These are phyloP conservation scores for Heliopora coerulea DNA, from an alignment of 92 coral and sea anemone species.

Conservation along the genomic window DNA sequence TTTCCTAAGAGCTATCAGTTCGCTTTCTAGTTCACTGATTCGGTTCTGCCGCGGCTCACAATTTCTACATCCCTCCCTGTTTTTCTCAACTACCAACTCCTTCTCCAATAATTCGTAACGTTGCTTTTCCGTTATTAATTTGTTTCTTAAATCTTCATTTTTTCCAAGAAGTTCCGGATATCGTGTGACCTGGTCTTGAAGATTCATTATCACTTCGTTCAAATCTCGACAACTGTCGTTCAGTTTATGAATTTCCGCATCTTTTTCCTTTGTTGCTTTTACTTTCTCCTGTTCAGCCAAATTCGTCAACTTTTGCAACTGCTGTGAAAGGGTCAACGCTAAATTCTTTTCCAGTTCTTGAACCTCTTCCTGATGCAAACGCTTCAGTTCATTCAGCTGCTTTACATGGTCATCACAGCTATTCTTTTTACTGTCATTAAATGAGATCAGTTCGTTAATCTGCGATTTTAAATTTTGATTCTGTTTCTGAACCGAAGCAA, in stretches of 20 bases:
- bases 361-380: slow-evolving; percentile 47
- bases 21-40: slow-evolving; percentile 35
- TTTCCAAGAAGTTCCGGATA: slow-evolving; percentile 43
- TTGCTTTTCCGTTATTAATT: slow-evolving; percentile 46
- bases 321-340: slow-evolving; percentile 24
- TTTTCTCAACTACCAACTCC: slow-evolving; percentile 47
- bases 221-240: slow-evolving; percentile 22
- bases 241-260: slow-evolving; percentile 37
- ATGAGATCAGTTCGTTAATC: slow-evolving; percentile 3
- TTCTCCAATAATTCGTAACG: slow-evolving; percentile 31
- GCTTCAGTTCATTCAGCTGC: slow-evolving; percentile 41
- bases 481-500: slow-evolving; percentile 56
- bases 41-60: slow-evolving; percentile 15
- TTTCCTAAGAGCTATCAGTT: slow-evolving; percentile 49
- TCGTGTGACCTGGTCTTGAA: slow-evolving; percentile 24
- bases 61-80: slow-evolving; percentile 9
- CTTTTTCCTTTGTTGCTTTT: slow-evolving; percentile 41
- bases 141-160: slow-evolving; percentile 52
- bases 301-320: slow-evolving; percentile 28
- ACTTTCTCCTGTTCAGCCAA: slow-evolving; percentile 40
- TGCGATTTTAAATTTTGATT: slow-evolving; percentile 35
- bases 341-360: slow-evolving; percentile 27
- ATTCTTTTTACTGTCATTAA: slow-evolving; percentile 32
- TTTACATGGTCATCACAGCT: slow-evolving; percentile 37
- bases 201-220: slow-evolving; percentile 13